Conservation (phyloP, 2,113 vertebrate genomes). For the Dipodomys spectabilis region DNA sequence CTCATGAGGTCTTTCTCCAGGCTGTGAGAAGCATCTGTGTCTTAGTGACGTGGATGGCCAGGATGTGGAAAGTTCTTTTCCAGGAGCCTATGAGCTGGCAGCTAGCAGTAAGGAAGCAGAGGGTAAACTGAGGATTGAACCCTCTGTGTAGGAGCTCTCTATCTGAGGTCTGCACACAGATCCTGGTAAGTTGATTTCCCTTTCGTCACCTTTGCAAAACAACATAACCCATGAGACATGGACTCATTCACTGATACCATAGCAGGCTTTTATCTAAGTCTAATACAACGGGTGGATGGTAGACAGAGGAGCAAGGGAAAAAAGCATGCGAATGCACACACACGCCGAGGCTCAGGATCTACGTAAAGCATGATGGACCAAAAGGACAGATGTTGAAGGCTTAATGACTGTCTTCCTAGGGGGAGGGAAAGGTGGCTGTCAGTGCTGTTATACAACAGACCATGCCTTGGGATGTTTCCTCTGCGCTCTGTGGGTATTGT, state of each 20-base stretch:
- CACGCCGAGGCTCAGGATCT: no score
- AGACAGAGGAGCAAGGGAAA: background rate
- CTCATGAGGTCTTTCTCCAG: background rate
- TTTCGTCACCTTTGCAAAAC: background rate
- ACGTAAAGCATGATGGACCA: background rate
- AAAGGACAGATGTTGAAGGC: background rate
- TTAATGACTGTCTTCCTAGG: background rate
- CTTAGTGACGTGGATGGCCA: background rate
- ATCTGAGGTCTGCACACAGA: background rate
- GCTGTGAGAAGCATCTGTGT: background rate
- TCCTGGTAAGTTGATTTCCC: background rate
- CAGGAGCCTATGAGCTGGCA: no score
- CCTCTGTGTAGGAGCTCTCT: background rate
- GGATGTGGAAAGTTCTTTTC: background rate
- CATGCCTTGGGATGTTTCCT: background rate
- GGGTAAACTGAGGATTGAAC: background rate
- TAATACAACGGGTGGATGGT: background rate
- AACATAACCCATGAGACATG: background rate
- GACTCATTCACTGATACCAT: background rate
- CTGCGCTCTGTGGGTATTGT: no score
- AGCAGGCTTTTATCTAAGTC: background rate
- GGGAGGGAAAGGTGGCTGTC: background rate
- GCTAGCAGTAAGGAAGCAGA: no score
- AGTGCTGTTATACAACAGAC: background rate
- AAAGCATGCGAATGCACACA: no score